Evolutionary conservation across 2,797 vertebrate species (phyloP).

Genomic region (Miichthys miiuy): DNA sequence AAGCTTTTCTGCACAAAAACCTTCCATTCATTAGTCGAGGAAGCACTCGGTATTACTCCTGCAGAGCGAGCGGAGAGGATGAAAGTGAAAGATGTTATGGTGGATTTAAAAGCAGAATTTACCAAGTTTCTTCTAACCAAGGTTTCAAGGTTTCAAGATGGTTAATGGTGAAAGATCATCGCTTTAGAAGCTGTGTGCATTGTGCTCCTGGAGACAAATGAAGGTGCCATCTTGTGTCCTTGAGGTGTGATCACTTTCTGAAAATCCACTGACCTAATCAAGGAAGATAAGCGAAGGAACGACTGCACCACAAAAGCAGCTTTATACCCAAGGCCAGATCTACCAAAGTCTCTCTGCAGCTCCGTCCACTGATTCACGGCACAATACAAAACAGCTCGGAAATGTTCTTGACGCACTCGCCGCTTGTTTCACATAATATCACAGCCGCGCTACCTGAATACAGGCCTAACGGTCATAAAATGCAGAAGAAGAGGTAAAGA

Average conservation of each 20-base stretch:
- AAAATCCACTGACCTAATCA: slow-evolving; percentile 65
- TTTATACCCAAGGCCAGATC: slow-evolving; percentile 41
- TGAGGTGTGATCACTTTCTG: slow-evolving; percentile 64
- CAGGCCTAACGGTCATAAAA: slow-evolving; percentile 56
- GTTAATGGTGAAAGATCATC: slow-evolving; percentile 42
- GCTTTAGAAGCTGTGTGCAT: slow-evolving; percentile 3
- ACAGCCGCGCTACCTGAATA: slow-evolving; percentile 26
- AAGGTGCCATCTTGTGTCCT: slow-evolving; percentile 58
- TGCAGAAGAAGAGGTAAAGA: slow-evolving; percentile 25
- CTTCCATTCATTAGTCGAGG: slow-evolving; percentile 45
- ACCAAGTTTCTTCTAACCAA: slow-evolving; percentile 19
- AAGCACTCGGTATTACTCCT: slow-evolving; percentile 33
- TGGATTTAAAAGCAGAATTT: slow-evolving; percentile 44
- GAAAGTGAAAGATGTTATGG: slow-evolving; percentile 9
- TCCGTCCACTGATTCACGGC: slow-evolving; percentile 24
- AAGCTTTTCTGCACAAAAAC: slow-evolving; percentile 33
- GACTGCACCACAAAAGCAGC: slow-evolving; percentile 39
- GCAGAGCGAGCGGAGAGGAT: background rate
- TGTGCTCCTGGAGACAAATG: slow-evolving; percentile 43
- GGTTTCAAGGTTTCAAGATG: slow-evolving; percentile 36
- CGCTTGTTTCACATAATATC: slow-evolving; percentile 54
- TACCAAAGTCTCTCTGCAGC: slow-evolving; percentile 27
- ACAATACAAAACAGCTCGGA: slow-evolving; percentile 24
- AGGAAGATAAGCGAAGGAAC: slow-evolving; percentile 43
- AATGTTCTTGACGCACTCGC: slow-evolving; percentile 27